A percentile compares a stretch with the other conserved stretches of the same genome.
Evolutionary conservation across 2,113 vertebrate species (phyloP).

Genomic region (Sorex fumeus): DNA sequence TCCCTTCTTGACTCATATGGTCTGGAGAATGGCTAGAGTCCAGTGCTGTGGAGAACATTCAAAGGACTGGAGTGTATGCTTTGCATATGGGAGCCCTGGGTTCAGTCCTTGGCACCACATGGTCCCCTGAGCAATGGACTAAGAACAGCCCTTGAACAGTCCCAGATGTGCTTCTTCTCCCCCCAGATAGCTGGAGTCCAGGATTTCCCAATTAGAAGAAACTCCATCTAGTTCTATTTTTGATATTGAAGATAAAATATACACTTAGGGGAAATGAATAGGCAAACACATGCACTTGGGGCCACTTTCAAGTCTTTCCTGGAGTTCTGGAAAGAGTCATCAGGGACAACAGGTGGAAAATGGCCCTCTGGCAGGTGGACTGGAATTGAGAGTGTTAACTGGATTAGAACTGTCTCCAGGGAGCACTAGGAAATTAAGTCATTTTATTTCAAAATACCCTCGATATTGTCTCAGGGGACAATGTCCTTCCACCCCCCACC

Average conservation of each 20-base stretch:
- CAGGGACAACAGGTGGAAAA: neutral
- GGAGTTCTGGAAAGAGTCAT: constrained; percentile 32
- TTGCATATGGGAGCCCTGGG: too few species aligned
- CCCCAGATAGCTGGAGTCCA: too few species aligned
- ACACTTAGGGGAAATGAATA: too few species aligned
- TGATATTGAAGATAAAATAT: neutral
- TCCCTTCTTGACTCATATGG: constrained; percentile 16
- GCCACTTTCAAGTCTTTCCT: neutral
- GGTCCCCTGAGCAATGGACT: too few species aligned
- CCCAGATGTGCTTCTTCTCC: too few species aligned
- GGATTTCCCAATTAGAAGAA: constrained; percentile 15
- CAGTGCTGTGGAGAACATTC: neutral
- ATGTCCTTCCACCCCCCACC: too few species aligned
- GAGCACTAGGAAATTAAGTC: constrained; percentile 20
- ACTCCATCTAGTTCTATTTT: neutral
- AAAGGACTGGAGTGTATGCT: too few species aligned
- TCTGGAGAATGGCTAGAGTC: neutral
- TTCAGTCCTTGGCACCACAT: too few species aligned
- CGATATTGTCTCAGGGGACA: neutral
- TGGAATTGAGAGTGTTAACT: neutral
- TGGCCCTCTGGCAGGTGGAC: neutral
- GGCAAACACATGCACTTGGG: neutral
- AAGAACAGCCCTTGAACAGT: too few species aligned
- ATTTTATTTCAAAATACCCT: constrained; percentile 29
- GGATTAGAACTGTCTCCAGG: neutral